phyloP scores from a whole-genome alignment of 2,113 vertebrate species.

The Callipepla californica region DNA sequence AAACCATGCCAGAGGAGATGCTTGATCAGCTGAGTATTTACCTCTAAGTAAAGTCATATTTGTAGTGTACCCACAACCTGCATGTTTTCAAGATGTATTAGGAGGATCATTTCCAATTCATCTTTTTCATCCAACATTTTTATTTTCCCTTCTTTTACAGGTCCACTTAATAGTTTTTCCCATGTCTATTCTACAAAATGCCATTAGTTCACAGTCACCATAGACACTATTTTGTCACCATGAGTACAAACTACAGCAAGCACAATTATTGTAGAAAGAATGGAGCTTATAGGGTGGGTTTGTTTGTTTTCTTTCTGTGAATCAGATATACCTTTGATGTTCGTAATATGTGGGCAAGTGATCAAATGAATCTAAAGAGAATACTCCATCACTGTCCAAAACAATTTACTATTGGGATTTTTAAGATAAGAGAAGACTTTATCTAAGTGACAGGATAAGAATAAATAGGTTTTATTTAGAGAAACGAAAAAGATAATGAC shows the following conservation, averaged over 20 bases:
- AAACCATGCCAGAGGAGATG: not conserved
- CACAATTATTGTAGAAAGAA: not conserved
- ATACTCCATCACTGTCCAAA: not conserved
- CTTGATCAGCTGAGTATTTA: not conserved
- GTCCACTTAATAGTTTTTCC: not conserved
- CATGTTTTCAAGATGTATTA: not conserved
- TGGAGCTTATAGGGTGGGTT: slow-evolving; percentile 19
- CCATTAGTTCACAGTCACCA: no score
- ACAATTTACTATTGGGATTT: slow-evolving; percentile 35
- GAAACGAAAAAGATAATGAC: not conserved
- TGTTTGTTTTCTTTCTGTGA: slow-evolving; percentile 46
- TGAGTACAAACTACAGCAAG: not conserved
- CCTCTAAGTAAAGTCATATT: not conserved
- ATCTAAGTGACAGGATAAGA: not conserved
- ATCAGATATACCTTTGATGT: slow-evolving; percentile 33
- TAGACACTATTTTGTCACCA: not conserved
- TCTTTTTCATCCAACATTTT: not conserved
- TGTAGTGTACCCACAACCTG: not conserved
- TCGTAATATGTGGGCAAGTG: not conserved
- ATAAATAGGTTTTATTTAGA: slow-evolving; percentile 25
- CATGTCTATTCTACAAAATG: not conserved
- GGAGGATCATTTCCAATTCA: not conserved
- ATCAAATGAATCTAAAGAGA: slow-evolving; percentile 43
- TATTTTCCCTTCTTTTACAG: not conserved
- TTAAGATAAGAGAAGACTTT: slow-evolving; percentile 4